phyloP scores from a whole-genome alignment of 1,140 invertebrate genomes.

The Cotesia glomerata region DNA sequence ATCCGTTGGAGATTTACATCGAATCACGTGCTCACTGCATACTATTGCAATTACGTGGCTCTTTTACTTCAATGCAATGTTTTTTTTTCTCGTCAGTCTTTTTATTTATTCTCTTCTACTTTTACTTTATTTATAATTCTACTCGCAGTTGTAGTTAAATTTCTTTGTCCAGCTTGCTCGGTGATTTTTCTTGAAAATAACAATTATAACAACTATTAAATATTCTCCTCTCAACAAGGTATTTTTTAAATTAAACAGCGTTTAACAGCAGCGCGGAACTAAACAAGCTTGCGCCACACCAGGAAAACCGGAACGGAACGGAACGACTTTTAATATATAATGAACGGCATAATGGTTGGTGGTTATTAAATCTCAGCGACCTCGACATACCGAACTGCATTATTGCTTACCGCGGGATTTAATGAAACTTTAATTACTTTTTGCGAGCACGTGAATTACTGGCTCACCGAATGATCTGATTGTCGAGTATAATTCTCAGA shows the following conservation, averaged over 20 bases:
- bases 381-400: neutral
- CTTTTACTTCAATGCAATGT: neutral
- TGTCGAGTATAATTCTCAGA: neutral
- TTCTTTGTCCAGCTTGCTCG: neutral
- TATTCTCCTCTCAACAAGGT: neutral
- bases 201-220: no score
- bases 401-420: neutral
- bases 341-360: slow-evolving; percentile 1
- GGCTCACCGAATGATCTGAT: neutral
- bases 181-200: no score
- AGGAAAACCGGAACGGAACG: neutral
- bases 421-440: slow-evolving; percentile 10
- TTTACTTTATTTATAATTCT: neutral
- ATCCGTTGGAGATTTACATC: neutral
- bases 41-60: neutral
- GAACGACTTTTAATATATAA: slow-evolving; percentile 6
- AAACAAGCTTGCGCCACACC: neutral
- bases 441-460: neutral
- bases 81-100: neutral
- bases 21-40: slow-evolving; percentile 4
- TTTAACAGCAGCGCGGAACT: neutral
- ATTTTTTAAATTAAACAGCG: neutral
- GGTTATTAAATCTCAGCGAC: neutral
- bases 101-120: neutral
- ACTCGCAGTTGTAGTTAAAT: no score